A percentile compares a stretch with the other conserved stretches of the same genome.
Conservation (phyloP, 1,140 invertebrate genomes). For the Cryptotermes secundus region DNA sequence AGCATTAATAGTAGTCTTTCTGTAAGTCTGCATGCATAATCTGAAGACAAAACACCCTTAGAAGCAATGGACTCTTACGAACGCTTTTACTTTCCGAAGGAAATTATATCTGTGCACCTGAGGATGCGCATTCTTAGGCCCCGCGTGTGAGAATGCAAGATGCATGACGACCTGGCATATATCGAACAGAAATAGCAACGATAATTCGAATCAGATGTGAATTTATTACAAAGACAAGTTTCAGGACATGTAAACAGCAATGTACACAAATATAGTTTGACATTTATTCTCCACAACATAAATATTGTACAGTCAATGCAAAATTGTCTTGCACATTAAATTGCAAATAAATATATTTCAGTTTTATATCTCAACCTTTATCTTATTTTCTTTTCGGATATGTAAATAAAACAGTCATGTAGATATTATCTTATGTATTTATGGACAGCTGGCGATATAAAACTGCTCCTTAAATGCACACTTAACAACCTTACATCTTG, state of each 20-base stretch:
- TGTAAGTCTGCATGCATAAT: too few relatives aligned
- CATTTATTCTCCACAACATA: neutral
- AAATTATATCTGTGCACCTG: too few relatives aligned
- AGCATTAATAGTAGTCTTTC: too few relatives aligned
- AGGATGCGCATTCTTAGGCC: too few relatives aligned
- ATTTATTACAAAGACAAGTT: neutral
- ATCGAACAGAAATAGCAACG: too few relatives aligned
- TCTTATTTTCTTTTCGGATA: neutral
- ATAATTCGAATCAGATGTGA: neutral
- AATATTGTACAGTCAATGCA: neutral
- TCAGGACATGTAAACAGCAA: neutral
- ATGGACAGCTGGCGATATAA: neutral
- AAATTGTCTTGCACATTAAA: neutral
- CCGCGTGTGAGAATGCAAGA: too few relatives aligned
- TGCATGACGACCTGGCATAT: too few relatives aligned
- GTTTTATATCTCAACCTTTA: neutral
- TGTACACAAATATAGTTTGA: too few relatives aligned
- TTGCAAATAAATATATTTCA: neutral
- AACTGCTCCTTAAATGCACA: neutral
- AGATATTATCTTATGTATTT: neutral
- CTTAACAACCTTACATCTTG: neutral
- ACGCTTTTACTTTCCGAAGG: too few relatives aligned
- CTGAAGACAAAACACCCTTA: too few relatives aligned
- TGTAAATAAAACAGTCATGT: neutral
- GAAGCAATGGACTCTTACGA: too few relatives aligned